Base-by-base conservation (phyloP, 2,113 vertebrate species). In the Emydocephalus ijimae region DNA sequence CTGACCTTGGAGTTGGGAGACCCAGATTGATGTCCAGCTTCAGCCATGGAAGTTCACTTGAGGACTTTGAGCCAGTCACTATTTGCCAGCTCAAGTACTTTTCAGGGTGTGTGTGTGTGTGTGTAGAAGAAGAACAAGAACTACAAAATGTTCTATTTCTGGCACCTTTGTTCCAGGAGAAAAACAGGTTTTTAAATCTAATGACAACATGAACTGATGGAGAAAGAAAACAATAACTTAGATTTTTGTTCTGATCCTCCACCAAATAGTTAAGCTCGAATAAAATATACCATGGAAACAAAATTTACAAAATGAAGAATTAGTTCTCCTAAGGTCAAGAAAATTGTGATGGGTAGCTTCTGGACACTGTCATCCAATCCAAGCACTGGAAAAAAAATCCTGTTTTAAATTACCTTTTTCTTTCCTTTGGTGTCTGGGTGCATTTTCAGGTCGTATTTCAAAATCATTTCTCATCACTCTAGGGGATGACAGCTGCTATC, bases 401-500 rank as follows among this genome's bases (percentile, higher is more conserved):
- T 59, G 39, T 89, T 92, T 91, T 55, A 86, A 93, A 86, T 64
- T 89, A 57, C 90, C 29, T 81, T 91, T 69, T 55, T 55, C 21
- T 81, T 23, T 50, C 56, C 91, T 90, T 87, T 14, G 18, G 55
- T 92, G 91, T 86, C 81, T 90, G 26, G 39, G 50, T 92, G 54
- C 64, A 90, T 69, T 86, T 92, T 90, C 91, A 64, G 91, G 93
- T 87, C 87, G 29, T 87, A 92, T 87, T 89, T 91, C 91, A 92
- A 92, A 92, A 92, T 90, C 59, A 52, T 59, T 59, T 92, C 81
- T 87, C 93, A 92, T 90, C 91, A 69, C 43, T 93, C 50, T 64
- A 91, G 85, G 81, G 91, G 50, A 92, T 92, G 93, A 93, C 91
- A 93, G 88, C 81, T 85, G 90, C 91, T 93, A 90, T 93, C 45